These are phyloP conservation scores for Ahaetulla prasina DNA, from an alignment of 2,113 vertebrate species.

Conservation along the genomic window DNA sequence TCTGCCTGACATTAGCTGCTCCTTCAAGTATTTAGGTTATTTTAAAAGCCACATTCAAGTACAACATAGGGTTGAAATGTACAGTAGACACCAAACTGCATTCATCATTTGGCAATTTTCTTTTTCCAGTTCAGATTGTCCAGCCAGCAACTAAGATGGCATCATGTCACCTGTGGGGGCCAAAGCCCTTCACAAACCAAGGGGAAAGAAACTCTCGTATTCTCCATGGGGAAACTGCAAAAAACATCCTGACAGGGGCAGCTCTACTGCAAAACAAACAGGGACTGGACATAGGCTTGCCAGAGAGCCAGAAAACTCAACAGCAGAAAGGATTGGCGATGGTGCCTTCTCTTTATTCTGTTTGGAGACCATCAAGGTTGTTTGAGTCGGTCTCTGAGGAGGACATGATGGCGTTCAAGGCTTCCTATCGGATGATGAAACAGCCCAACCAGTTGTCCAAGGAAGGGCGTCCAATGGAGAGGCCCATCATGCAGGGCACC, in stretches of 20 bases:
- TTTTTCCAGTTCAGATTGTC: neutral
- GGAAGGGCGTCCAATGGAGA: neutral
- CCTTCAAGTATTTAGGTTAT: neutral
- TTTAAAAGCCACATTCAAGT: neutral
- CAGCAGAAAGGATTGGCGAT: neutral
- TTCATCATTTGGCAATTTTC: neutral
- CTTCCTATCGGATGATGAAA: neutral
- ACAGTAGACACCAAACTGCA: neutral
- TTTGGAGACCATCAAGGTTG: neutral
- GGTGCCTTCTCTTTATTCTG: neutral
- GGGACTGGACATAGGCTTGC: neutral
- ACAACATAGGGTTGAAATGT: neutral
- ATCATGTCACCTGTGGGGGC: neutral
- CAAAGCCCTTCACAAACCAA: neutral
- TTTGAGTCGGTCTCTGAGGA: neutral
- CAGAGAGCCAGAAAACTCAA: neutral
- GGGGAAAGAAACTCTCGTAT: neutral
- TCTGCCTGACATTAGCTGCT: neutral
- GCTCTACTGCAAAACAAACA: neutral
- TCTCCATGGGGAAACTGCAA: neutral
- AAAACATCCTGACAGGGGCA: neutral
- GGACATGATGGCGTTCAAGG: slow-evolving; percentile 2
- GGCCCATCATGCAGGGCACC: neutral
- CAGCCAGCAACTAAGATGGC: neutral
- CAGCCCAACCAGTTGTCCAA: neutral